Evolutionary conservation across 2,113 vertebrate genomes (phyloP), one percentile per base, ranked within the genome.

Genomic region (Procapra przewalskii): DNA sequence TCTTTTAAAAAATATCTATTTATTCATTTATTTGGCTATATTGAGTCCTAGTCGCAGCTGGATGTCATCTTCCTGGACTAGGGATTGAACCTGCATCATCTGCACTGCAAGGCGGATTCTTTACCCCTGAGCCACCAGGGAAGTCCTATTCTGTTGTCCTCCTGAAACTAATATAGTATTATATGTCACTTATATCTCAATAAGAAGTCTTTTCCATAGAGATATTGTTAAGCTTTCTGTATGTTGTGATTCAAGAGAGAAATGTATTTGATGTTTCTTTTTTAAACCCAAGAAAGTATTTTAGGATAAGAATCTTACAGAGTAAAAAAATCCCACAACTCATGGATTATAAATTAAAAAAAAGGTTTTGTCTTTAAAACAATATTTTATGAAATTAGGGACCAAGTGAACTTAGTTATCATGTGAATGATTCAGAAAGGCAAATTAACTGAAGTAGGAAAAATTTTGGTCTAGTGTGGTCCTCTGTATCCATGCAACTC

Each of bases 211-310:
- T 96, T 96, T 71, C 45, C 62, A 62, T 45, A 80, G 81, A 82
- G 95, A 71, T 59, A 54, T 62, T 64, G 36, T 95, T 95, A 88
- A 88, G 45, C 25, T 67, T 43, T 21, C 27, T 87, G 31, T 77
- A 60, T 97, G 55, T 90, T 90, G 43, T 92, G 5, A 36, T 90
- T 92, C 15, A 88, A 96, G 80, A 91, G 81, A 92, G 48, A 91
- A 60, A 86, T 86, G 33, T 67, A 52, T 92, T 91, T 43, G 25
- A 57, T 91, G 1, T 55, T 94, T 77, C 36, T 59, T 55, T 91
- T 48, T 80, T 71, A 71, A 85, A 87, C 48, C 93, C 59, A 40
- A 80, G 45, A 62, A 91, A 89, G 13, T 71, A 90, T 97, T 91
- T 90, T 82, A 95, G 40, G 27, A 80, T 57, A 81, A 89, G 52